Conservation (phyloP, 2,797 vertebrate species). For the Lates japonicus region DNA sequence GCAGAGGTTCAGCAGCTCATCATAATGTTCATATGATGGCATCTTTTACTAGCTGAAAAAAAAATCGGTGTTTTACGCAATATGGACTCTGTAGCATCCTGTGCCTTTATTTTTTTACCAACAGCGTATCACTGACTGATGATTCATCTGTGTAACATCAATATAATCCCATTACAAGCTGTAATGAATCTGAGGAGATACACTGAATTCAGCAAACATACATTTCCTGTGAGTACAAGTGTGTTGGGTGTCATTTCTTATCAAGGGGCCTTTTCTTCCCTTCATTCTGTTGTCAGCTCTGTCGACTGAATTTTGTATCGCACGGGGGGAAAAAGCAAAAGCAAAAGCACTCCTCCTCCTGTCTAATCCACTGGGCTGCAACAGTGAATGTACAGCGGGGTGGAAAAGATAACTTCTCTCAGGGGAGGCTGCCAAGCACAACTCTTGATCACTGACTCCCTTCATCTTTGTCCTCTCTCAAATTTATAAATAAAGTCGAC, state of each 20-base stretch:
- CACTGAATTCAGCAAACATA: conserved; percentile 26
- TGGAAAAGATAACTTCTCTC: conserved; percentile 71
- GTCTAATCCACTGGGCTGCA: conserved; percentile 70
- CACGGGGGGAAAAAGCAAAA: background rate
- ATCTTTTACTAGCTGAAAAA: conserved; percentile 18
- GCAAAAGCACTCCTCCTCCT: conserved; percentile 42
- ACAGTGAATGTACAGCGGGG: conserved; percentile 59
- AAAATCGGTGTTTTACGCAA: conserved; percentile 21
- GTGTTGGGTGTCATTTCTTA: conserved; percentile 44
- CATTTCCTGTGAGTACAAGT: conserved; percentile 25
- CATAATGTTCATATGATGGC: conserved; percentile 7
- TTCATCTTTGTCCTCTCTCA: conserved; percentile 57
- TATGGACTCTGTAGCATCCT: background rate
- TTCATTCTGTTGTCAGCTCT: conserved; percentile 57
- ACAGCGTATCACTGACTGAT: background rate
- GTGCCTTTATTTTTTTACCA: conserved; percentile 1
- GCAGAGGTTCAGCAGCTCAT: conserved; percentile 20
- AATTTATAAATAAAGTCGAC: conserved; percentile 38
- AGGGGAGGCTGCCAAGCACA: conserved; percentile 58
- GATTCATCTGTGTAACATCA: conserved; percentile 12
- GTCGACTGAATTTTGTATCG: conserved; percentile 56
- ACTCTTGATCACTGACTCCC: conserved; percentile 58
- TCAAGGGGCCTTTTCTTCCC: conserved; percentile 48
- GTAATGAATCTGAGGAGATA: conserved; percentile 5
- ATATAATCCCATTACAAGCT: conserved; percentile 13